Conservation (phyloP, 2,888 invertebrate genomes). For the Drosophila borealis region DNA sequence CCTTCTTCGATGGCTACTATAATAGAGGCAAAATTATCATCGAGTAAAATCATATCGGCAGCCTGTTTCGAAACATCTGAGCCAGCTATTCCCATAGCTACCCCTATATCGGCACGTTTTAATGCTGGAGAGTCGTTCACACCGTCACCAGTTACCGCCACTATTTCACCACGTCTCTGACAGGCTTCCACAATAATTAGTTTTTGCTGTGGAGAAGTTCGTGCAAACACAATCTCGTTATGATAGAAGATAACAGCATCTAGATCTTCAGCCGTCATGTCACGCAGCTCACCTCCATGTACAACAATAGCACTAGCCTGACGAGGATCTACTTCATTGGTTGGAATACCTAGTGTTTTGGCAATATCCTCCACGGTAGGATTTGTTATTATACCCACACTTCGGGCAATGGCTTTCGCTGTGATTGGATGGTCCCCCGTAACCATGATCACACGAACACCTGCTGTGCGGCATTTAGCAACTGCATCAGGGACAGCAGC, state of each 20-base stretch:
- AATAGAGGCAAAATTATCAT: conserved; percentile 99
- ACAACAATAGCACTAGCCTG: conserved; percentile 96
- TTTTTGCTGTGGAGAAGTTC: conserved; percentile 97
- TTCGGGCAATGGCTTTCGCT: conserved; percentile 96
- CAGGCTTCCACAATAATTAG: conserved; percentile 96
- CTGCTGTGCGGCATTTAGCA: conserved; percentile 97
- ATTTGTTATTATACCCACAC: conserved; percentile 96
- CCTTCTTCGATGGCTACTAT: conserved; percentile 97
- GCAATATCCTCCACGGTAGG: conserved; percentile 97
- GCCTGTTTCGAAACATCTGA: conserved; percentile 97
- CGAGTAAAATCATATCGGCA: conserved; percentile 99
- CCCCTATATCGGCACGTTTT: conserved; percentile 96
- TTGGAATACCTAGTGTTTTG: conserved; percentile 93
- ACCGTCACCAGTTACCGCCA: conserved; percentile 95
- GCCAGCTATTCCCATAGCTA: conserved; percentile 97
- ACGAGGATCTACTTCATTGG: conserved; percentile 93
- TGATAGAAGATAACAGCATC: conserved; percentile 96
- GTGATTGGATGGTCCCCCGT: conserved; percentile 98
- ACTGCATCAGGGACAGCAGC: conserved; percentile 98
- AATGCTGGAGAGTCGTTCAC: conserved; percentile 96
- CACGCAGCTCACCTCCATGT: conserved; percentile 94
- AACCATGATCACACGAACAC: conserved; percentile 98
- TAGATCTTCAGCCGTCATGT: conserved; percentile 92
- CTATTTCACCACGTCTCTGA: conserved; percentile 95
- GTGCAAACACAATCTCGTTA: conserved; percentile 97